Evolutionary conservation across 2,888 invertebrate genomes (phyloP), one percentile per base, ranked within the genome.

Genomic region (Meghimatium bilineatum): DNA sequence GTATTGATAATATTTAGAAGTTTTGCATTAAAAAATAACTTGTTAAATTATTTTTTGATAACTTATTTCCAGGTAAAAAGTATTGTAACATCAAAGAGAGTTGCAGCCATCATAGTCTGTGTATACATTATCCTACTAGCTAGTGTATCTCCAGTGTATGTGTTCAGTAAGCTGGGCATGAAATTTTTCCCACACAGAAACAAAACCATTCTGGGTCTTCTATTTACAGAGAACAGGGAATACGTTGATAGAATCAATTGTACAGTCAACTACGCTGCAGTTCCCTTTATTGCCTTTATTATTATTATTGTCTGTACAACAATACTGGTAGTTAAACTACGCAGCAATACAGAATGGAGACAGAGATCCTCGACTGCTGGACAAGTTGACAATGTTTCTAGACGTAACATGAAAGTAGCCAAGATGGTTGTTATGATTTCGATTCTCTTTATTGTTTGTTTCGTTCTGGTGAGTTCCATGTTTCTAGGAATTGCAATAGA

Each of bases 351-450:
- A 17, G n/a, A 52, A 34, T 76, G 76, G 76, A 52, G 76, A 6
- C 12, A 29, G 69, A 69, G 36, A 26, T 69, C 36, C 36, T 36
- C 69, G 10, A 36, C 12, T 1, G 14, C 3, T 23, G 36, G 12
- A 5, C 36, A 69, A 12, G 69, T 36, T 69, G 38, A 36, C 69
- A 69, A 32, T 6, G 26, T 69, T 34, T 12, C 69, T 2, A 38
- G 17, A 1, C 69, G 69, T 23, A 38, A 69, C 26, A 34, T 32
- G 69, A 69, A 36, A 23, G 69, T 69, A 38, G 34, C 69, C 6
- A 69, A 69, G 38, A 69, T 69, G 69, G 69, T 69, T 12, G 69
- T 69, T 34, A 69, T 69, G 69, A 38, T 69, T 34, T 69, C 69
- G 1, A 5, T 20, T 12, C 69, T 69, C 26, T 69, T 69, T 36